Percentiles rank a stretch among this genome's conserved stretches.
Conservation (phyloP, 2,797 vertebrate genomes). For the Cheirogaleus major region DNA sequence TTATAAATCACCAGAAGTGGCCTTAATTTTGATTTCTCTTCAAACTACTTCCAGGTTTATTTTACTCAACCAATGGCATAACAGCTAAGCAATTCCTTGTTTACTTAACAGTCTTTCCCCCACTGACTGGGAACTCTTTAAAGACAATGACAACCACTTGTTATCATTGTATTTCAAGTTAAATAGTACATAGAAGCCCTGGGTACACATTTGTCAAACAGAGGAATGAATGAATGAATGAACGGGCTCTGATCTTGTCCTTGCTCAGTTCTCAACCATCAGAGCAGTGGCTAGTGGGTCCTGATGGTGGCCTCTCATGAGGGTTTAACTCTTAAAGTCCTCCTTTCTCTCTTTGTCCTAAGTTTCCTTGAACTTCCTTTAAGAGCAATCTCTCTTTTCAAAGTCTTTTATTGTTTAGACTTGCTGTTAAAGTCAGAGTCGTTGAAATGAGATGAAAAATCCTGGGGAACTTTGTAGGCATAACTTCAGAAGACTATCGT, state of each 20-base stretch:
- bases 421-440: background rate
- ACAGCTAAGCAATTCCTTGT: background rate
- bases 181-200: background rate
- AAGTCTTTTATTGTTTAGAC: slow-evolving; percentile 3
- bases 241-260: background rate
- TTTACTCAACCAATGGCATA: background rate
- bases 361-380: background rate
- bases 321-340: background rate
- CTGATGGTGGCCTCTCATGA: background rate
- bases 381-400: background rate
- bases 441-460: background rate
- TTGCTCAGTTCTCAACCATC: background rate
- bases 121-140: background rate
- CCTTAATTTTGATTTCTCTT: background rate
- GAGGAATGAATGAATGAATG: background rate
- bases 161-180: background rate
- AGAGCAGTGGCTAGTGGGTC: background rate
- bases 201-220: background rate
- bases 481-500: background rate
- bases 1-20: background rate
- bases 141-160: background rate
- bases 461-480: background rate
- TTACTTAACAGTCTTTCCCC: background rate
- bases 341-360: background rate
- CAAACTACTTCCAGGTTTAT: background rate